Evolutionary conservation across 2,797 vertebrate genomes (phyloP).

Genomic region (Meriones psammophilus): DNA sequence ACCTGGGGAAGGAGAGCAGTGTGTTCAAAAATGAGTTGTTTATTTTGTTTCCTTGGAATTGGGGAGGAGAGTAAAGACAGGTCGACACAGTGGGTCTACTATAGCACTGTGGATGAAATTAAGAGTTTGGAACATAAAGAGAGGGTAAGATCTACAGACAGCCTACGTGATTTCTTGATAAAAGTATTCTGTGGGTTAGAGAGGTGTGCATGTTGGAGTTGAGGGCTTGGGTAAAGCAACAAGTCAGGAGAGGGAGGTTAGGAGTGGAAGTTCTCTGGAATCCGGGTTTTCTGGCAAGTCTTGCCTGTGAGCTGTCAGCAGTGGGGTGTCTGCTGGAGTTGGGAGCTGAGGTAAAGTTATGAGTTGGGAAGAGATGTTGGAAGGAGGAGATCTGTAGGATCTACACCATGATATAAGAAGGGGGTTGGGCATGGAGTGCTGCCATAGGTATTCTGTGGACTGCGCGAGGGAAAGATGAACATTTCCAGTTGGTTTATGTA

Average conservation of each 20-base stretch:
- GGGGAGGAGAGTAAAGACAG: not conserved
- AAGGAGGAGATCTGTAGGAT: not conserved
- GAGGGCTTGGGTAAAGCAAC: not conserved
- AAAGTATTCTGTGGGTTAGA: not conserved
- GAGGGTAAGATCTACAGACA: not conserved
- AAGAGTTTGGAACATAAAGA: not conserved
- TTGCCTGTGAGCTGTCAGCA: no score
- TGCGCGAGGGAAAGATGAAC: not conserved
- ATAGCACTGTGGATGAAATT: not conserved
- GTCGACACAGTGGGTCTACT: not conserved
- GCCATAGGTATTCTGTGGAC: not conserved
- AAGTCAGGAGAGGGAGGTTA: not conserved
- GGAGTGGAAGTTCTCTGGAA: no score
- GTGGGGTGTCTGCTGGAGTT: no score
- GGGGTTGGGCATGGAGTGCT: no score
- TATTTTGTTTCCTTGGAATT: not conserved
- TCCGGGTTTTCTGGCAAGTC: no score
- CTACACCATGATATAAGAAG: not conserved
- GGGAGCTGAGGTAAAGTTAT: no score
- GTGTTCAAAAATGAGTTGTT: not conserved
- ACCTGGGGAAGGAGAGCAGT: not conserved
- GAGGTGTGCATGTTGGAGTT: not conserved
- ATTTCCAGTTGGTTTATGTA: not conserved
- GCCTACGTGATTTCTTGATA: not conserved
- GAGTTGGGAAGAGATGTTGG: not conserved